Evolutionary conservation across 2,888 invertebrate genomes (phyloP).

Genomic region (Stratiomys singularior): DNA sequence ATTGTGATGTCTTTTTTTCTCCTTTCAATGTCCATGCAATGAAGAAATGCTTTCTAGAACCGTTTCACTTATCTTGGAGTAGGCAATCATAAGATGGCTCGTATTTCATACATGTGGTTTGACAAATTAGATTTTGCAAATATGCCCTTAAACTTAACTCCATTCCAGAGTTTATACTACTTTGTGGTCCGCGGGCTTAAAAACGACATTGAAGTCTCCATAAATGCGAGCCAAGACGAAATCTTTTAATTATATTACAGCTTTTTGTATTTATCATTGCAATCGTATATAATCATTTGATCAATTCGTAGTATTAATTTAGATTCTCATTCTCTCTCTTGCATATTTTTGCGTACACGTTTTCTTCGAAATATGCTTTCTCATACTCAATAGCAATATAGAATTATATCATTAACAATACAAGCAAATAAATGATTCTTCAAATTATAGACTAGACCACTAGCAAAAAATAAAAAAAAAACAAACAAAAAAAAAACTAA

Average conservation of each 20-base stretch:
- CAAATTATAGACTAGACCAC: conserved; percentile 23
- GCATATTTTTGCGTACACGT: too few relatives aligned
- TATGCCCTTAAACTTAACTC: too few relatives aligned
- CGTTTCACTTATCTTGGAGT: not conserved
- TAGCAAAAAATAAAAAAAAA: conserved; percentile 7
- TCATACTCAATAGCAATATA: conserved; percentile 31
- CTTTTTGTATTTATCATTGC: not conserved
- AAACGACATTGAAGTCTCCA: not conserved
- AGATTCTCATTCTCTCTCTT: not conserved
- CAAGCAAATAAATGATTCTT: conserved; percentile 5
- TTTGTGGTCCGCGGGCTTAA: not conserved
- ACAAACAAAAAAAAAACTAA: conserved; percentile 23
- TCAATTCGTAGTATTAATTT: conserved; percentile 3
- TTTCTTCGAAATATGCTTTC: not conserved
- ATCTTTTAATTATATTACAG: not conserved
- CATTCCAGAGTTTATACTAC: too few relatives aligned
- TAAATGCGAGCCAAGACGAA: not conserved
- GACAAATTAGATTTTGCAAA: too few relatives aligned
- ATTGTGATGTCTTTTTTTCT: conserved; percentile 19
- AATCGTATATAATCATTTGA: not conserved
- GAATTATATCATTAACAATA: not conserved
- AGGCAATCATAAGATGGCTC: not conserved
- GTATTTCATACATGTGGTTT: not conserved
- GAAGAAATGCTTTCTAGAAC: not conserved
- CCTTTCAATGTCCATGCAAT: too few relatives aligned